These are phyloP conservation scores for Spondyliosoma cantharus DNA, from an alignment of 2,797 vertebrate genomes.

Conservation along the genomic window DNA sequence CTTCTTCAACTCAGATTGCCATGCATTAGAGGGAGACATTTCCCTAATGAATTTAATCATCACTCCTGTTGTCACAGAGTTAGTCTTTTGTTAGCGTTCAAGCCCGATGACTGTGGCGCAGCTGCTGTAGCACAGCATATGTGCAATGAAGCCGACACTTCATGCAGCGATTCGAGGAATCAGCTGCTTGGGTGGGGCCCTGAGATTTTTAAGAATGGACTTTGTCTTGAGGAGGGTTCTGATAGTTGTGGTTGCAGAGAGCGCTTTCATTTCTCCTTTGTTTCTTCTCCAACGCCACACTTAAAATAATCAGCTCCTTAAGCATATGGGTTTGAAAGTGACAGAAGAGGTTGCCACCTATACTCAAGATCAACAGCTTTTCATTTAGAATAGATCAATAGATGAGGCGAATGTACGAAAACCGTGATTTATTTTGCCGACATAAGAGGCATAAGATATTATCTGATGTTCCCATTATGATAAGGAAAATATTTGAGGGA, in stretches of 20 bases:
- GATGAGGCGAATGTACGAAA: neutral
- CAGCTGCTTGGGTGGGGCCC: conserved; percentile 40
- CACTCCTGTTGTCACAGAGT: conserved; percentile 58
- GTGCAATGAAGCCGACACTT: conserved; percentile 38
- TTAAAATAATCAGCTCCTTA: neutral
- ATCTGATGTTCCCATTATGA: neutral
- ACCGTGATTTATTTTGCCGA: too few relatives aligned
- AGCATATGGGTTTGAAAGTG: too few relatives aligned
- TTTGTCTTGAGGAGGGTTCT: neutral
- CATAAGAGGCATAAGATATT: neutral
- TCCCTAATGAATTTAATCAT: conserved; percentile 73
- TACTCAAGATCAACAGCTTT: too few relatives aligned
- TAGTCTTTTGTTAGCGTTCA: conserved; percentile 61
- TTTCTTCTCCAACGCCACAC: neutral
- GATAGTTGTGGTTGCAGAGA: neutral
- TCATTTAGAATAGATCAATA: neutral
- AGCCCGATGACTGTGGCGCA: conserved; percentile 34
- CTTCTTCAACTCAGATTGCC: conserved; percentile 54
- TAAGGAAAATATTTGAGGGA: neutral
- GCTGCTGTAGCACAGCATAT: conserved; percentile 46
- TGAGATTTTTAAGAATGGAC: neutral
- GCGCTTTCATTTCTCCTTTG: neutral
- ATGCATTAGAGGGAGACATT: conserved; percentile 59
- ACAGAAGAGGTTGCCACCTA: too few relatives aligned
- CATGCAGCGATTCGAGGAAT: conserved; percentile 29